These are phyloP conservation scores for Thinocorus orbignyianus DNA, from an alignment of 2,113 vertebrate genomes.

Conservation along the genomic window DNA sequence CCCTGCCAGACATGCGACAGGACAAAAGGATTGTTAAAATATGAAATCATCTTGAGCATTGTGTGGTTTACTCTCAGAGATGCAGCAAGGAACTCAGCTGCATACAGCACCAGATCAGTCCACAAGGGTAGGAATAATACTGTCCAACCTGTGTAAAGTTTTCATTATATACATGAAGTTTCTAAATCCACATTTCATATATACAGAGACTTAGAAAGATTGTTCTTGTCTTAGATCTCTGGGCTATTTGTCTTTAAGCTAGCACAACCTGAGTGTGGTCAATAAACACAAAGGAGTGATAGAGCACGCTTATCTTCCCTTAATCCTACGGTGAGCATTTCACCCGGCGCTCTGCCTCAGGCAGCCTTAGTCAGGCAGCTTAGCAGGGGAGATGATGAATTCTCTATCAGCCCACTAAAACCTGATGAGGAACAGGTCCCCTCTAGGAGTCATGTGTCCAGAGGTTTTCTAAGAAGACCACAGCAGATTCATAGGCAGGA, in stretches of 20 bases:
- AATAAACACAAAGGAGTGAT: neutral
- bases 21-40: neutral
- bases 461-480: neutral
- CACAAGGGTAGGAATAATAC: neutral
- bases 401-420: neutral
- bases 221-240: neutral
- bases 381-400: neutral
- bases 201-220: neutral
- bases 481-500: neutral
- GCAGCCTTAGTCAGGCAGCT: neutral
- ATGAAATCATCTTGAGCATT: fast-evolving
- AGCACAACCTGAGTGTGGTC: neutral
- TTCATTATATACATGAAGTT: neutral
- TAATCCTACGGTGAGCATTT: neutral
- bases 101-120: neutral
- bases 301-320: neutral
- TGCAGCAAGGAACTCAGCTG: neutral
- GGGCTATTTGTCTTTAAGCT: neutral
- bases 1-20: neutral
- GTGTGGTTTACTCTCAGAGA: neutral
- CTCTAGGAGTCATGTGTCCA: neutral
- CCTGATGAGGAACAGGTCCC: neutral
- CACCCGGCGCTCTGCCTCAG: neutral
- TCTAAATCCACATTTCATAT: neutral
- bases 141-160: neutral